These are phyloP conservation scores for Cryptoprocta ferox DNA, from an alignment of 2,797 vertebrate genomes.

Conservation along the genomic window DNA sequence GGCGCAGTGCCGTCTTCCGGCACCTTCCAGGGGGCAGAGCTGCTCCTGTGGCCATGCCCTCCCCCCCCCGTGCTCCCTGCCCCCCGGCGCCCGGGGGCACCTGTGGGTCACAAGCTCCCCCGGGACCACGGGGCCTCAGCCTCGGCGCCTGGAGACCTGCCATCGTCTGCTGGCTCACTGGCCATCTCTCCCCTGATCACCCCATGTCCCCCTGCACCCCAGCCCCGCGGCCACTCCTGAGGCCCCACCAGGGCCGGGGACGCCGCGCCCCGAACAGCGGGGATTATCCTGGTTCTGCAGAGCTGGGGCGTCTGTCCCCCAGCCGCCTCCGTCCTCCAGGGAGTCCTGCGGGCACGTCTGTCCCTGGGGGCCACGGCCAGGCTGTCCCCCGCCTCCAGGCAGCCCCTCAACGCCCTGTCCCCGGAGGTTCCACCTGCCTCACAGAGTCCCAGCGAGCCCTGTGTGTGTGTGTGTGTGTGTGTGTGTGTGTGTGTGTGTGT, in stretches of 20 bases:
- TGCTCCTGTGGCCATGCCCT: neutral
- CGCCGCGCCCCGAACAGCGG: rapidly evolving
- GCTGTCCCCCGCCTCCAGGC: neutral
- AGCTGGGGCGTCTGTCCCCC: too few species aligned
- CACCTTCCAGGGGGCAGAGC: neutral
- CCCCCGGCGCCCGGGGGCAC: too few species aligned
- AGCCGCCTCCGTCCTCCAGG: neutral
- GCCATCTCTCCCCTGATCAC: neutral
- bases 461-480: too few species aligned
- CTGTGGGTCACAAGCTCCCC: too few species aligned
- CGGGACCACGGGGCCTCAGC: too few species aligned
- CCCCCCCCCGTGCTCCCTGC: neutral
- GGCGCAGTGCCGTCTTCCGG: neutral
- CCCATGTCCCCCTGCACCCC: neutral
- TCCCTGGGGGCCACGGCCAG: neutral
- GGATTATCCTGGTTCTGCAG: neutral
- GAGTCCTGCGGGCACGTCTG: neutral
- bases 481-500: too few species aligned
- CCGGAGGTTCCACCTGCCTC: neutral
- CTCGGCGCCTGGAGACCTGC: too few species aligned
- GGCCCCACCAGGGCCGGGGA: too few species aligned
- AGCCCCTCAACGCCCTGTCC: neutral
- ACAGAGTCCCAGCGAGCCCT: neutral
- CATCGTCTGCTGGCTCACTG: too few species aligned
- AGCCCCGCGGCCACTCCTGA: rapidly evolving